Base-by-base conservation (phyloP, 2,888 invertebrate species). In the Tetragonula carbonaria region DNA sequence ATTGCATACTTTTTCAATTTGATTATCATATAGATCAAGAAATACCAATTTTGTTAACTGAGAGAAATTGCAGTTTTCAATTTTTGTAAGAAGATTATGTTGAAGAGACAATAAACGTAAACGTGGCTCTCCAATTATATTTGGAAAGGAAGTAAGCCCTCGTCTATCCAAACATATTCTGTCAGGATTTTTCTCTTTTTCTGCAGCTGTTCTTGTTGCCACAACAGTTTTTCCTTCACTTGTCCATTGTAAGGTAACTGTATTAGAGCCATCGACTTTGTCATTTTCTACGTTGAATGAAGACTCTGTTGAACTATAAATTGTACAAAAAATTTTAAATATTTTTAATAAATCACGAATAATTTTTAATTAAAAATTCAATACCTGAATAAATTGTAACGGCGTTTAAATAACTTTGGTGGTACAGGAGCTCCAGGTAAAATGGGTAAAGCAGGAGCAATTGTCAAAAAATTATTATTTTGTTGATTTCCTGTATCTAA, bases 1-100 rank as follows among this genome's bases (percentile, higher is more conserved):
- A 78, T 97, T 97, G 79, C 96, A 96, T 84, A 99, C 97, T 93
- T 97, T 97, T 88, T 98, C 98, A 85, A 99, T 96, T 95, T 98
- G 98, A 95, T 99, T 99, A 95, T 99, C 98, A 93, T 99, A 99
- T 80, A 99, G 96, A 95, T 99, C 99, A 81, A 99, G 96, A 94
- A 99, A 99, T 28, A 99, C 98, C 81, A 99, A 95, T 94, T 97
- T 97, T 33, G 96, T 96, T 88, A 98, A 95, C 71, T 93, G 95
- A 86, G 89, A 92, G 90, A 95, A 96, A 92, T 95, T 92, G 11
- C 96, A 94, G 76, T 97, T 96, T 84, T 97, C 96, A 88, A 98
- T 96, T 92, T 96, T 96, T 85, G 96, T 97, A 84, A 99, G 97
- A 92, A 98, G 96, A 95, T 99, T 99, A 95, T 99, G 98, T 94